These are phyloP conservation scores for Gibbula magus DNA, from an alignment of 2,888 invertebrate species.

Conservation along the genomic window DNA sequence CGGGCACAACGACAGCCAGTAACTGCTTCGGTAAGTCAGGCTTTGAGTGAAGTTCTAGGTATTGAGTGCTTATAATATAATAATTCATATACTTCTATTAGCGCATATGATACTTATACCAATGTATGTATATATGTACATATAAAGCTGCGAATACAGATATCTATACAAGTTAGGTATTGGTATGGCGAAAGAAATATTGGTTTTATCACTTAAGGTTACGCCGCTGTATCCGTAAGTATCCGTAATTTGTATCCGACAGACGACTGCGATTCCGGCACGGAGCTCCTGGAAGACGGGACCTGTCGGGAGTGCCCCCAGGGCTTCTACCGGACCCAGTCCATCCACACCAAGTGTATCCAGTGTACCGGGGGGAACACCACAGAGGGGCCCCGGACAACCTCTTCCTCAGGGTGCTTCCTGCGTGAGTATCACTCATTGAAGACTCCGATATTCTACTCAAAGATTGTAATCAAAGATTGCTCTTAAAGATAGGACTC, in stretches of 20 bases:
- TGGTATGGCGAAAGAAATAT: no score
- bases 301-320: conserved; percentile 72
- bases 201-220: no score
- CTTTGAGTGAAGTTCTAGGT: no score
- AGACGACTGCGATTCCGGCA: conserved; percentile 51
- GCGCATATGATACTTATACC: no score
- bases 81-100: no score
- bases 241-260: neutral
- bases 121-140: no score
- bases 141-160: no score
- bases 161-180: no score
- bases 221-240: no score
- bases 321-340: conserved; percentile 94
- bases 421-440: conserved; percentile 36
- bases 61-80: neutral
- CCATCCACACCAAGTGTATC: conserved; percentile 91
- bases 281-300: conserved; percentile 37
- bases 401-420: conserved; percentile 76
- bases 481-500: no score
- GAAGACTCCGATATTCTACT: neutral
- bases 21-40: conserved; percentile 54
- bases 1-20: conserved; percentile 40
- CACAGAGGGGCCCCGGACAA: conserved; percentile 86
- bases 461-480: no score
- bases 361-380: conserved; percentile 94